Evolutionary conservation across 2,888 invertebrate genomes (phyloP).

Genomic region (Dioctria rufipes): DNA sequence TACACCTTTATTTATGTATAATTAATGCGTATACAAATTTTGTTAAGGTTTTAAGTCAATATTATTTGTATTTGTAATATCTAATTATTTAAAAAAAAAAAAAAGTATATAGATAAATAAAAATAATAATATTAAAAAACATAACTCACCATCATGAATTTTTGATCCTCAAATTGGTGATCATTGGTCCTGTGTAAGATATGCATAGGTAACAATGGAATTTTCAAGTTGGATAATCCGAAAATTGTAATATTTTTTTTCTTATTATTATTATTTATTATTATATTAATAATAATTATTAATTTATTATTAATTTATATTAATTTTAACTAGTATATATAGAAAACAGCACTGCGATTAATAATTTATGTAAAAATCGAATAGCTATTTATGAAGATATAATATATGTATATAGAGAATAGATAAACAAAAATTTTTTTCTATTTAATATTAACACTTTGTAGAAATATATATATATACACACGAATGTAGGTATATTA

Average conservation of each 20-base stretch:
- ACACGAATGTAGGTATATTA: not conserved
- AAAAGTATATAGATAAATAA: not conserved
- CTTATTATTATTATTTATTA: conserved; percentile 16
- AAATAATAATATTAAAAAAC: not conserved
- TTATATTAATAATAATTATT: not conserved
- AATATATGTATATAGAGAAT: no score
- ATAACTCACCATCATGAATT: conserved; percentile 71
- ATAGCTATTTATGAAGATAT: not conserved
- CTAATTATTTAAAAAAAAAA: no score
- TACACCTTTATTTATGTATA: no score
- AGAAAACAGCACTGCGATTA: conserved; percentile 34
- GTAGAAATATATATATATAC: no score
- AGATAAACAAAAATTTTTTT: not conserved
- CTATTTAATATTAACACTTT: not conserved
- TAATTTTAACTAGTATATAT: not conserved
- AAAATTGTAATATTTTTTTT: conserved; percentile 42
- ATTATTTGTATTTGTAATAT: no score
- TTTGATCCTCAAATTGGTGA: conserved; percentile 71
- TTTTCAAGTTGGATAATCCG: conserved; percentile 43
- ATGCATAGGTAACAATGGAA: conserved; percentile 66
- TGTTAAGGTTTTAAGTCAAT: no score
- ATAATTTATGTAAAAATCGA: not conserved
- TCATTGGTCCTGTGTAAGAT: conserved; percentile 71
- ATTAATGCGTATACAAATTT: no score
- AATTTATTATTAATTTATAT: not conserved